phyloP scores from a whole-genome alignment of 2,888 invertebrate species.

The Neuroscelio doddi region DNA sequence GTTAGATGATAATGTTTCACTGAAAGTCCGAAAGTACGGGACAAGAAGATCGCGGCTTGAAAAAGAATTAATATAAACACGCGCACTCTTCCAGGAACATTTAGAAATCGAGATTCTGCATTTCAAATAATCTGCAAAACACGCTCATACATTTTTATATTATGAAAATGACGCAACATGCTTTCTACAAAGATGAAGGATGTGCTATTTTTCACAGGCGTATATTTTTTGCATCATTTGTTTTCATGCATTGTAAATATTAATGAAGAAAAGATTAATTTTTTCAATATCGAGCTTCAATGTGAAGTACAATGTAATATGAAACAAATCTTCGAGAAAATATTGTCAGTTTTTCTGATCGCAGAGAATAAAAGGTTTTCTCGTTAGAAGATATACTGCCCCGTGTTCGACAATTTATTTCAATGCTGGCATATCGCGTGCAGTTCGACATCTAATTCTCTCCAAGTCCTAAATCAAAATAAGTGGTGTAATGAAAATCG shows the following conservation, averaged over 20 bases:
- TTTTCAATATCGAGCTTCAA: constrained; percentile 9
- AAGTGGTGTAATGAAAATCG: constrained; percentile 29
- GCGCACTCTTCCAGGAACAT: background rate
- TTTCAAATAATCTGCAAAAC: background rate
- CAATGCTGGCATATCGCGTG: constrained; percentile 35
- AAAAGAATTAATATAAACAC: constrained; percentile 1
- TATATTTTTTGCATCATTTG: too few relatives aligned
- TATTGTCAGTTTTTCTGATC: constrained; percentile 4
- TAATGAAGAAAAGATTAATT: background rate
- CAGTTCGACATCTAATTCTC: constrained; percentile 36
- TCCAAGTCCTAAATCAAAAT: constrained; percentile 28
- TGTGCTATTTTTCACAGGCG: too few relatives aligned
- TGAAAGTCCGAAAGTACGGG: constrained; percentile 46
- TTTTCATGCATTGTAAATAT: too few relatives aligned
- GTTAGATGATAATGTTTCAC: constrained; percentile 49
- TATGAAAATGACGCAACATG: background rate
- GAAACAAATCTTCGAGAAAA: constrained; percentile 28
- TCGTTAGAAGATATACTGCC: constrained; percentile 1
- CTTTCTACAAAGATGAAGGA: too few relatives aligned
- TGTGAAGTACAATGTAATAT: constrained; percentile 15
- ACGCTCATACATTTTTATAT: background rate
- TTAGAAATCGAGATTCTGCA: background rate
- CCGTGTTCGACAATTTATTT: constrained; percentile 26
- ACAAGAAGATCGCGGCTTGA: constrained; percentile 1
- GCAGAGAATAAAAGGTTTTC: constrained; percentile 10